A percentile compares a stretch with the other conserved stretches of the same genome.
Conservation (phyloP, 2,797 vertebrate genomes). For the Chelmon rostratus region DNA sequence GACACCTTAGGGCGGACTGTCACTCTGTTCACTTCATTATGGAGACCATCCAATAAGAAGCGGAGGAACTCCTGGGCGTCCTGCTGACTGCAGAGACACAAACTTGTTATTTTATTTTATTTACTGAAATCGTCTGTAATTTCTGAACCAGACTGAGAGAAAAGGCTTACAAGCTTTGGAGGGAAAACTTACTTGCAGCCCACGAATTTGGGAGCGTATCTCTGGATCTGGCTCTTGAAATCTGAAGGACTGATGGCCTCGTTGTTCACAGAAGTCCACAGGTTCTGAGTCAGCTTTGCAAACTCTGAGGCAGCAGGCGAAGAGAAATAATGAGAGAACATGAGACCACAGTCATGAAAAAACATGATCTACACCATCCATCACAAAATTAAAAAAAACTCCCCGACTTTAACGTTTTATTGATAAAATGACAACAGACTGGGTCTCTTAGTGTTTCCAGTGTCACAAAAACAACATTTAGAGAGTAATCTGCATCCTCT, state of each 20-base stretch:
- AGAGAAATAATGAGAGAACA: not conserved
- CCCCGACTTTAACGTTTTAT: not conserved
- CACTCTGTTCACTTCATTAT: slow-evolving; percentile 94
- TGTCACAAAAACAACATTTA: not conserved
- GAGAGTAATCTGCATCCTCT: not conserved
- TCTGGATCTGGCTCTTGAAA: slow-evolving; percentile 97
- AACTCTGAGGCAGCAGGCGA: slow-evolving; percentile 86
- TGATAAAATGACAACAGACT: not conserved
- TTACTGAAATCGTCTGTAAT: not conserved
- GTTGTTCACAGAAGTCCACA: slow-evolving; percentile 92
- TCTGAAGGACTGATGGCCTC: slow-evolving; percentile 94
- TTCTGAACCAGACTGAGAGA: not conserved
- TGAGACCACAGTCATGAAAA: not conserved
- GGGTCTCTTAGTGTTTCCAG: not conserved
- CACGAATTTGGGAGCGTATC: slow-evolving; percentile 94
- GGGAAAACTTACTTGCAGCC: slow-evolving; percentile 93
- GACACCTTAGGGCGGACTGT: slow-evolving; percentile 81
- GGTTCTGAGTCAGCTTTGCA: slow-evolving; percentile 92
- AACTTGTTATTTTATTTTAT: not conserved
- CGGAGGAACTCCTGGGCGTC: slow-evolving; percentile 98
- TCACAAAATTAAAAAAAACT: not conserved
- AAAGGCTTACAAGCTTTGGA: fast-evolving
- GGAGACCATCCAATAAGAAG: slow-evolving; percentile 94
- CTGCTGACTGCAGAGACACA: slow-evolving; percentile 89
- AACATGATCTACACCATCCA: not conserved